Conservation (phyloP, 2,797 vertebrate species). For the Champsocephalus gunnari region DNA sequence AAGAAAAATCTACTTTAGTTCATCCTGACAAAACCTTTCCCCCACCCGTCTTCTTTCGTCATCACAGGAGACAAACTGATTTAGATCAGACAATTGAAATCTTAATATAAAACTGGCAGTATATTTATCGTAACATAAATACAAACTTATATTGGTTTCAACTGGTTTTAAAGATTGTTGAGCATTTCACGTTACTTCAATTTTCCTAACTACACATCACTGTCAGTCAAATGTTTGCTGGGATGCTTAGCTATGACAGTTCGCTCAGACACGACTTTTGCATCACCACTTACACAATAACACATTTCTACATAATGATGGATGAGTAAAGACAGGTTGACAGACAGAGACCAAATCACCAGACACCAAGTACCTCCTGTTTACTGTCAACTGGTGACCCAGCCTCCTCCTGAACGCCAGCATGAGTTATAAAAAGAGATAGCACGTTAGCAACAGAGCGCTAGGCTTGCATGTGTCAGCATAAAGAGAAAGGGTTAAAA, state of each 20-base stretch:
- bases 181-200: background rate
- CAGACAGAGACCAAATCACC: conserved; percentile 65
- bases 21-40: too few relatives aligned
- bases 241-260: conserved; percentile 38
- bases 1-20: too few relatives aligned
- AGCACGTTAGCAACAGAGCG: conserved; percentile 65
- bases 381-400: conserved; percentile 81
- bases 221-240: conserved; percentile 40
- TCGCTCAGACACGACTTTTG: conserved; percentile 17
- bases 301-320: conserved; percentile 22
- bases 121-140: background rate
- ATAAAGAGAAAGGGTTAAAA: conserved; percentile 58
- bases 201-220: background rate
- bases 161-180: background rate
- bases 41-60: too few relatives aligned
- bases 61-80: too few relatives aligned
- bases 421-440: conserved; percentile 70
- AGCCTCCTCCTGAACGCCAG: conserved; percentile 83
- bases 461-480: conserved; percentile 41
- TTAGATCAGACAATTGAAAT: too few relatives aligned
- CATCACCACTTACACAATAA: conserved; percentile 19
- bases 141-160: background rate
- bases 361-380: conserved; percentile 84
- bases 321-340: conserved; percentile 37
- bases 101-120: background rate